phyloP scores from a whole-genome alignment of 2,113 vertebrate genomes.

The Cyanoramphus novaezelandiae region DNA sequence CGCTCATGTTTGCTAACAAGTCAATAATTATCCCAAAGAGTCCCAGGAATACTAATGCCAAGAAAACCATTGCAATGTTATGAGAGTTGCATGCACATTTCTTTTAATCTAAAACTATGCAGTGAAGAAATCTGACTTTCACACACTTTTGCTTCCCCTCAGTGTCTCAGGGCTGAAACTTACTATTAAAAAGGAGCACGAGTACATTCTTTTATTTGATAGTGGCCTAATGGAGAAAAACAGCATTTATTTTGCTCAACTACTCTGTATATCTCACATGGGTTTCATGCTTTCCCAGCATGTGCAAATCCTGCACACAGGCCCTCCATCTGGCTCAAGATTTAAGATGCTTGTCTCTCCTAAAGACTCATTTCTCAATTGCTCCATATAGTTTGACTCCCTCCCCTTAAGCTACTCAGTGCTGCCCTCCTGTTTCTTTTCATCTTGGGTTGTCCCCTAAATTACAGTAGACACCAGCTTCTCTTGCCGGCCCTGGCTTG shows the following conservation, averaged over 20 bases:
- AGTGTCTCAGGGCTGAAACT: not conserved
- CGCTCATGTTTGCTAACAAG: not conserved
- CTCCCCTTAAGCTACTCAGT: not conserved
- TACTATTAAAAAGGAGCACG: not conserved
- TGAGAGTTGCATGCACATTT: not conserved
- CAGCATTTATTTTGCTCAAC: not conserved
- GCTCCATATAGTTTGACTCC: not conserved
- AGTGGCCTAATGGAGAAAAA: not conserved
- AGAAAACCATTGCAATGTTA: not conserved
- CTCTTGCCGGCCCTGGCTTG: accelerated
- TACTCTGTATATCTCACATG: not conserved
- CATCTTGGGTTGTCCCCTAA: not conserved
- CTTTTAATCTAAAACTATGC: not conserved
- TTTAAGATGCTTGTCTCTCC: not conserved
- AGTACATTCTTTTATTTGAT: not conserved
- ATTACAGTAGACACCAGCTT: not conserved
- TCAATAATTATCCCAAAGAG: not conserved
- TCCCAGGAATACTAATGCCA: accelerated
- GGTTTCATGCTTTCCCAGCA: not conserved
- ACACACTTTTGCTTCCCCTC: not conserved
- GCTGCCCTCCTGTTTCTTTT: not conserved
- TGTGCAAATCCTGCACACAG: not conserved
- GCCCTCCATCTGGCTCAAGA: not conserved
- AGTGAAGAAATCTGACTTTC: not conserved
- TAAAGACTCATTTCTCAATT: not conserved